Evolutionary conservation across 1,140 invertebrate species (phyloP).

Genomic region (Drosophila bocki): DNA sequence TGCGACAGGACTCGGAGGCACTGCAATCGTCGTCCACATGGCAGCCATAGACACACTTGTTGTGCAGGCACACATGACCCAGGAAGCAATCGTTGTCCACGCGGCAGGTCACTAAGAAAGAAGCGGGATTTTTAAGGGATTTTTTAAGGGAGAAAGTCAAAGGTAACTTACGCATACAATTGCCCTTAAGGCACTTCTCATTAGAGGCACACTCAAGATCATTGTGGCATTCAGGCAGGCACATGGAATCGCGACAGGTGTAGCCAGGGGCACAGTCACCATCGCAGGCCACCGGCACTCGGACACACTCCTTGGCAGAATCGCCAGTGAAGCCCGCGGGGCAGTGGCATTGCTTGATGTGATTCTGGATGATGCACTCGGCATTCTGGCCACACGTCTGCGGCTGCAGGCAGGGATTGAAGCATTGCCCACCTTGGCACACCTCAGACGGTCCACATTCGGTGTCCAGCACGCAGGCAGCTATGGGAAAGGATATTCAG

Average conservation of each 20-base stretch:
- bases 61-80: slow-evolving; percentile 94
- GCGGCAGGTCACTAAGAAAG: slow-evolving; percentile 90
- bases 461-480: slow-evolving; percentile 91
- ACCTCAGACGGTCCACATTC: slow-evolving; percentile 92
- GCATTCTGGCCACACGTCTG: slow-evolving; percentile 95
- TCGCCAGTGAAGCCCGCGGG: slow-evolving; percentile 94
- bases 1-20: slow-evolving; percentile 91
- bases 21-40: slow-evolving; percentile 94
- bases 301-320: slow-evolving; percentile 92
- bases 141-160: background rate
- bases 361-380: slow-evolving; percentile 91
- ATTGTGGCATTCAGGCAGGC: slow-evolving; percentile 89
- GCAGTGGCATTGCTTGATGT: slow-evolving; percentile 92
- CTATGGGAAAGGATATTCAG: slow-evolving; percentile 85
- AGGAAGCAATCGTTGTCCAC: slow-evolving; percentile 96
- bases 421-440: slow-evolving; percentile 93
- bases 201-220: slow-evolving; percentile 96
- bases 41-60: slow-evolving; percentile 94
- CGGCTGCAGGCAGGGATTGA: slow-evolving; percentile 92
- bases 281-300: slow-evolving; percentile 92
- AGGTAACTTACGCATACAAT: slow-evolving; percentile 91
- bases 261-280: slow-evolving; percentile 90
- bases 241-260: slow-evolving; percentile 92
- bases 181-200: slow-evolving; percentile 93
- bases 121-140: slow-evolving; percentile 53